phyloP scores from a whole-genome alignment of 2,888 invertebrate genomes.

The Chironomus tentans region DNA sequence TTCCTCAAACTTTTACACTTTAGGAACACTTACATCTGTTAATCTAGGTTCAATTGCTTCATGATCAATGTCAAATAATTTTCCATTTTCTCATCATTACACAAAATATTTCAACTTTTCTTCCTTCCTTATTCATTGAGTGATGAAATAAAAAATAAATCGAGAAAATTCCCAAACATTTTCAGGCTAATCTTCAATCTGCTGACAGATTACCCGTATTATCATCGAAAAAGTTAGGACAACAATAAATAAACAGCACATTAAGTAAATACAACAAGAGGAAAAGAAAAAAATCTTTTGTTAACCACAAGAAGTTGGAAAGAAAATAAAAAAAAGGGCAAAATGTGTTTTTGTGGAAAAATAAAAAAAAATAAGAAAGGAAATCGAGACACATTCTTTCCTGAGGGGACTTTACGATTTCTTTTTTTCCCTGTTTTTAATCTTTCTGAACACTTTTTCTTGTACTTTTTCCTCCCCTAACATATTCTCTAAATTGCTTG shows the following conservation, averaged over 20 bases:
- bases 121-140: not conserved
- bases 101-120: not conserved
- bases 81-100: not conserved
- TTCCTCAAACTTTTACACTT: no score
- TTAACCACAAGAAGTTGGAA: slow-evolving; percentile 3
- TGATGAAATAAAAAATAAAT: not conserved
- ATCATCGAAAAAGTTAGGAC: slow-evolving; percentile 15
- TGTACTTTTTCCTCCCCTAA: not conserved
- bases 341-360: not conserved
- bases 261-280: not conserved
- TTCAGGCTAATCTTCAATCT: slow-evolving; percentile 1
- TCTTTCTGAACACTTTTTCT: not conserved
- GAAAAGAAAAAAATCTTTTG: not conserved
- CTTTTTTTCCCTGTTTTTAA: not conserved
- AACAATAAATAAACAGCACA: slow-evolving; percentile 5
- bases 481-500: not conserved
- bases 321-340: not conserved
- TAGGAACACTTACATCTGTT: no score
- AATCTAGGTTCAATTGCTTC: not conserved
- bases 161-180: not conserved
- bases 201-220: slow-evolving; percentile 7
- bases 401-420: not conserved
- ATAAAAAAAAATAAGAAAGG: not conserved
- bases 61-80: slow-evolving; percentile 2
- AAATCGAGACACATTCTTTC: not conserved